Percentiles rank a stretch among this genome's conserved stretches.
Conservation (phyloP, 2,797 vertebrate genomes). For the Brachymystax lenok region DNA sequence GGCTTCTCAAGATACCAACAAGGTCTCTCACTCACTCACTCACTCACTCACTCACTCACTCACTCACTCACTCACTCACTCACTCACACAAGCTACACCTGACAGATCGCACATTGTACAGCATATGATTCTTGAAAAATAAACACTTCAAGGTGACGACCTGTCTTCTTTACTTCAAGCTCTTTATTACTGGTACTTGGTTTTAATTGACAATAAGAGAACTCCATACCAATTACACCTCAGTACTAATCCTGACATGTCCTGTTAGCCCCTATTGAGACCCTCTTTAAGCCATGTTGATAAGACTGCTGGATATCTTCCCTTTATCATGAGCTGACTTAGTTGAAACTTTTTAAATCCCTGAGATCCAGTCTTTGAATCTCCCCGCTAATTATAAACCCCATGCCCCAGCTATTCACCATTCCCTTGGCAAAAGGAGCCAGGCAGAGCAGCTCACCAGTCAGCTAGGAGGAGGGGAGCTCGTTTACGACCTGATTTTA, state of each 20-base stretch:
- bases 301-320: conserved; percentile 8
- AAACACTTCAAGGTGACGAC: not conserved
- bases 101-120: not conserved
- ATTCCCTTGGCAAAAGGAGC: not conserved
- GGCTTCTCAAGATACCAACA: conserved; percentile 7
- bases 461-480: no score
- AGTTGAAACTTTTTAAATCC: conserved; percentile 10
- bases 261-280: no score
- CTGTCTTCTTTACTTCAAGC: not conserved
- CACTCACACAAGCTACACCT: conserved; percentile 2
- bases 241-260: no score
- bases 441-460: not conserved
- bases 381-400: conserved; percentile 46
- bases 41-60: conserved; percentile 6
- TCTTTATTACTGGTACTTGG: not conserved
- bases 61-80: conserved; percentile 1
- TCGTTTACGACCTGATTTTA: not conserved
- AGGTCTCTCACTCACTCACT: conserved; percentile 1
- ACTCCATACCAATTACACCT: no score
- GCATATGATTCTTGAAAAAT: not conserved
- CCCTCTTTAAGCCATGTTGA: not conserved
- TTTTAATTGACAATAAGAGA: not conserved
- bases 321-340: conserved; percentile 25
- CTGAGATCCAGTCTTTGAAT: conserved; percentile 31
- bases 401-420: not conserved